These are phyloP conservation scores for Eremobia ochroleuca DNA, from an alignment of 2,888 invertebrate genomes.

Conservation along the genomic window DNA sequence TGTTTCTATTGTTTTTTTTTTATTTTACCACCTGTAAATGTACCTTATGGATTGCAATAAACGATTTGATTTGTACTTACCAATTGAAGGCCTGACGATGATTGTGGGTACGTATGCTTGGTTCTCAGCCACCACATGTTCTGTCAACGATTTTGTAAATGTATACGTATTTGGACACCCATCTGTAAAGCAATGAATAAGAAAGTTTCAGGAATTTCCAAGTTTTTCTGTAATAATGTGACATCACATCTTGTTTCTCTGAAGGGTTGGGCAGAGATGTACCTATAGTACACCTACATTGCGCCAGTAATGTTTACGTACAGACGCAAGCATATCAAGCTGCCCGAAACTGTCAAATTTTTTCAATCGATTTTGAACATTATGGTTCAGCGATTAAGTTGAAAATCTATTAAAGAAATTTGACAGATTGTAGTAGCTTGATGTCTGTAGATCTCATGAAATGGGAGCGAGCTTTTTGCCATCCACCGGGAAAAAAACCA, in stretches of 20 bases:
- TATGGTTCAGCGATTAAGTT: too few relatives aligned
- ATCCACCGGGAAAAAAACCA: too few relatives aligned
- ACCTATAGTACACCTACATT: not conserved
- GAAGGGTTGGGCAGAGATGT: not conserved
- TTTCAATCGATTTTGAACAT: too few relatives aligned
- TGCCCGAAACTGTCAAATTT: too few relatives aligned
- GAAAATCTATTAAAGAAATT: too few relatives aligned
- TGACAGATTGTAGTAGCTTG: too few relatives aligned
- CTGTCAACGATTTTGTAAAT: slow-evolving; percentile 73
- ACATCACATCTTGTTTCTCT: not conserved
- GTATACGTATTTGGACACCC: slow-evolving; percentile 74
- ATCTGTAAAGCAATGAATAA: slow-evolving; percentile 57
- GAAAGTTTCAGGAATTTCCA: not conserved
- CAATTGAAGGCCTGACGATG: slow-evolving; percentile 80
- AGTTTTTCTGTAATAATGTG: not conserved
- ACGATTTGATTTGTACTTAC: slow-evolving; percentile 72
- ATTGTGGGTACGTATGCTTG: slow-evolving; percentile 70
- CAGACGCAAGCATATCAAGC: too few relatives aligned
- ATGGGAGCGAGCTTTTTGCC: too few relatives aligned
- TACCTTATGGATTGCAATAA: too few relatives aligned
- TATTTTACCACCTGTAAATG: too few relatives aligned
- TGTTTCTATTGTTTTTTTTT: too few relatives aligned
- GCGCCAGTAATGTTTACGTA: not conserved
- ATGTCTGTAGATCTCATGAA: too few relatives aligned
- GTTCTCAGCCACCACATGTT: slow-evolving; percentile 68